These are phyloP conservation scores for Nicator chloris DNA, from an alignment of 2,113 vertebrate species.

Conservation along the genomic window DNA sequence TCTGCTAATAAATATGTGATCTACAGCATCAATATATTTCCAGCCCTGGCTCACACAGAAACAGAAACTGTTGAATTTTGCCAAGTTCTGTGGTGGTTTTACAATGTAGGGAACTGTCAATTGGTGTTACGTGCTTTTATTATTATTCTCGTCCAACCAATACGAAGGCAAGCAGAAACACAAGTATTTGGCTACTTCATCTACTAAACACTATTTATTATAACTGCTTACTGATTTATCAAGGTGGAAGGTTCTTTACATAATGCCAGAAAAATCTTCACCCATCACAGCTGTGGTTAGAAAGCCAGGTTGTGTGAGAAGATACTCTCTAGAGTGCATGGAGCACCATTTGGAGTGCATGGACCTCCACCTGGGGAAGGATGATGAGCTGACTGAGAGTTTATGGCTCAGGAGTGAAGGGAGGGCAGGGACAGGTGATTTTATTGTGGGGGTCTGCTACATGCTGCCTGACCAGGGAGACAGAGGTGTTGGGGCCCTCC, in stretches of 20 bases:
- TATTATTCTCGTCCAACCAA: slow-evolving; percentile 33
- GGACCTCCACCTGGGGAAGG: not conserved
- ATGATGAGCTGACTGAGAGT: not conserved
- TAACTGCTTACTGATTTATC: slow-evolving; percentile 42
- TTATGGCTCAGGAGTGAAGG: not conserved
- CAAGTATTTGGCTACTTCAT: slow-evolving; percentile 23
- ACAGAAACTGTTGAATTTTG: not conserved
- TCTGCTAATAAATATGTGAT: not conserved
- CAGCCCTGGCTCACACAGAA: not conserved
- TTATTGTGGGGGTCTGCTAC: not conserved
- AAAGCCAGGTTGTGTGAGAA: not conserved
- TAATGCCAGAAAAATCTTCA: slow-evolving; percentile 12
- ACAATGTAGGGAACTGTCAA: not conserved
- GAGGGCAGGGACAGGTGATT: not conserved
- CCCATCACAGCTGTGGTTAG: slow-evolving; percentile 8
- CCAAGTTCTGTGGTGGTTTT: not conserved
- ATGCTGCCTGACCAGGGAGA: not conserved
- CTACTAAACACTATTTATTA: not conserved
- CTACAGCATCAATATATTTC: not conserved
- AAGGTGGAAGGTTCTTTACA: not conserved
- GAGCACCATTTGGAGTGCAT: too few relatives aligned
- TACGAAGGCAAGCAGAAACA: not conserved
- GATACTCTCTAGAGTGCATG: not conserved
- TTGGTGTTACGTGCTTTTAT: not conserved
- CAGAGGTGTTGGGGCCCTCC: not conserved